Evolutionary conservation across 1,140 invertebrate species (phyloP), one percentile per base, ranked within the genome.

Genomic region (Drosophila rufa): DNA sequence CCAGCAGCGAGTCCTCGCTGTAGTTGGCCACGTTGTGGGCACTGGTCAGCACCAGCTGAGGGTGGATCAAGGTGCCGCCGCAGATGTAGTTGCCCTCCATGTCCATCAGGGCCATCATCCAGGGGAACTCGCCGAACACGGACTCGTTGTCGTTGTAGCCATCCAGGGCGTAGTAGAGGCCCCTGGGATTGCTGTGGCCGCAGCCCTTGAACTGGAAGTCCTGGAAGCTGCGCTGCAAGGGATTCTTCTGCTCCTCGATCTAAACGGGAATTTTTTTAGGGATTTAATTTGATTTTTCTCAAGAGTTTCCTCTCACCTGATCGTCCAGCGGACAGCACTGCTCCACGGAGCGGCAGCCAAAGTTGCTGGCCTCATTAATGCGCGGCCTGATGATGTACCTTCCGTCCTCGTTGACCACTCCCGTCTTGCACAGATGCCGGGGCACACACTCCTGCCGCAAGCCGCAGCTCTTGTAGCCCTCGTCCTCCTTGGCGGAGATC

Each of bases 71-170:
- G 7, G 95, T 94, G 19, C 95, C 96, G 3, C 96, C 96, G 77
- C 96, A 96, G 17, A 95, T 93, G 70, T 95, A 94, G 2, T 93
- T 93, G 9, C 94, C 94, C 9, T 95, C 92, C 4, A 86, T 80
- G 79, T 96, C 94, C 14, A 97, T 93, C 36, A 98, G 93, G 0
- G 96, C 96, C 0, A 96, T 95, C 96, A 97, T 97, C 96, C 96
- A 97, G 0, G 96, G 96, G 92, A 96, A 97, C 91, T 93, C 60
- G 1, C 93, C 94, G 40, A 94, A 94, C 14, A 64, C 43, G 2
- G 90, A 62, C 75, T 96, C 96, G 25, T 94, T 94, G 42, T 96
- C 93, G 0, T 81, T 93, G 40, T 95, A 94, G 0, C 96, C 96
- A 0, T 94, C 96, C 53, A 97, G 96, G 2, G 95, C 91, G 77